phyloP scores from a whole-genome alignment of 2,888 invertebrate species.

The Megalurothrips usitatus region DNA sequence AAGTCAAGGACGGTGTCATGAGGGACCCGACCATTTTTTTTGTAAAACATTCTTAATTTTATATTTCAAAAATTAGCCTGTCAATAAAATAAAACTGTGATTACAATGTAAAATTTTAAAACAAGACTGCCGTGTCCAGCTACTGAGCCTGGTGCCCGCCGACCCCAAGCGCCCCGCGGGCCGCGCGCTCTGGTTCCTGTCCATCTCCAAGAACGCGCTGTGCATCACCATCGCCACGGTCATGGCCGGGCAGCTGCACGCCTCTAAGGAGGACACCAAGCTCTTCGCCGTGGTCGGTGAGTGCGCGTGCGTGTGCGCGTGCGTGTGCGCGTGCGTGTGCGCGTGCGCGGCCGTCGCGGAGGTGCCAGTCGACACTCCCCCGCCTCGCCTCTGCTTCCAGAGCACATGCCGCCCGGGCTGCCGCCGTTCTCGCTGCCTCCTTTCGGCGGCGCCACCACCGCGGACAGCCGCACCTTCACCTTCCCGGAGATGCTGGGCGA shows the following conservation, averaged over 20 bases:
- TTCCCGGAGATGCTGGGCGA: slow-evolving; percentile 1
- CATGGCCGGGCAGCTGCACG: not conserved
- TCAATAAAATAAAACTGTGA: too few species aligned
- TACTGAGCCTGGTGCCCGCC: not conserved
- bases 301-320: not conserved
- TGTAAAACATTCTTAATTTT: too few species aligned
- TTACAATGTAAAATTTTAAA: too few species aligned
- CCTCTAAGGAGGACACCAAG: not conserved
- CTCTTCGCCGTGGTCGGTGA: not conserved
- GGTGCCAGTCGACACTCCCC: not conserved
- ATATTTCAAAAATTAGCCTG: too few species aligned
- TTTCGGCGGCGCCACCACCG: not conserved
- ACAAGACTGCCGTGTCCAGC: not conserved
- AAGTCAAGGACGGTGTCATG: too few species aligned
- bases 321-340: not conserved
- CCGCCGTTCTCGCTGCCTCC: not conserved
- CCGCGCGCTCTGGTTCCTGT: slow-evolving; percentile 15
- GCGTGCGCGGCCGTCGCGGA: not conserved
- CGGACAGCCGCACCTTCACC: not conserved
- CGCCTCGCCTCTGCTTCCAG: not conserved
- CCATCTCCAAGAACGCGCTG: slow-evolving; percentile 8
- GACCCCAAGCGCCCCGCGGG: not conserved
- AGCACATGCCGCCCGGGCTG: not conserved
- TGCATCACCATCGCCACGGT: not conserved
- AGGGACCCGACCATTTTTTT: too few species aligned